These are phyloP conservation scores for Criorhina ranunculi DNA, from an alignment of 2,888 invertebrate species.

Conservation along the genomic window DNA sequence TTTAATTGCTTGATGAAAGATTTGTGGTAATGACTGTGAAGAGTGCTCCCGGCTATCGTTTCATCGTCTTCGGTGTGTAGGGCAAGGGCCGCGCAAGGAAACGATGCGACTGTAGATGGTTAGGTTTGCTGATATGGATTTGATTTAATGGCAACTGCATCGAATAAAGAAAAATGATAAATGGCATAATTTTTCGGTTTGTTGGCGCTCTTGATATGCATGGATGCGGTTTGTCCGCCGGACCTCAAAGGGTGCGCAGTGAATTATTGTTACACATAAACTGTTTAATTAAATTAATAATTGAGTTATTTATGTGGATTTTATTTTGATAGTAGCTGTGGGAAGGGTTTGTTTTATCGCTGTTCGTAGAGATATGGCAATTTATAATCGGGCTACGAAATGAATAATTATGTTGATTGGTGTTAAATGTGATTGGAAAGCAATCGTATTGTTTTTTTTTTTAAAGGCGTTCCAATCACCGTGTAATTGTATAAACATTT, in stretches of 20 bases:
- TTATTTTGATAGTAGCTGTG: constrained; percentile 31
- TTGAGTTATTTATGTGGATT: constrained; percentile 60
- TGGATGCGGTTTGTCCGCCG: constrained; percentile 36
- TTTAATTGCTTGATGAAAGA: constrained; percentile 76
- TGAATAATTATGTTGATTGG: not conserved
- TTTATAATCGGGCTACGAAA: not conserved
- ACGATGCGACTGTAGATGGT: constrained; percentile 18
- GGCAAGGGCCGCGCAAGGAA: constrained; percentile 19
- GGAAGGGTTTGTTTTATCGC: constrained; percentile 25
- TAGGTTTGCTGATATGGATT: constrained; percentile 67
- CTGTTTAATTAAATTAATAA: constrained; percentile 67
- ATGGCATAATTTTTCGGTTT: constrained; percentile 74
- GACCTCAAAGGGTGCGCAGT: constrained; percentile 65
- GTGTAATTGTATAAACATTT: too few species aligned
- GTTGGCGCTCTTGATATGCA: constrained; percentile 63
- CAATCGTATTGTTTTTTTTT: too few species aligned
- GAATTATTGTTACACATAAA: constrained; percentile 57
- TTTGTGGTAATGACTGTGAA: constrained; percentile 76
- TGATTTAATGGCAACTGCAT: constrained; percentile 71
- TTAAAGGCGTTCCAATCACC: too few species aligned
- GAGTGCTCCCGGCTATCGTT: constrained; percentile 63
- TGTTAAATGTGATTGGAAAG: not conserved
- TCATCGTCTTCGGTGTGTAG: constrained; percentile 19
- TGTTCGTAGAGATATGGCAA: constrained; percentile 3
- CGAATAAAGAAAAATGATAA: constrained; percentile 72